phyloP scores from a whole-genome alignment of 2,888 invertebrate species.

The Stomorhina lunata region DNA sequence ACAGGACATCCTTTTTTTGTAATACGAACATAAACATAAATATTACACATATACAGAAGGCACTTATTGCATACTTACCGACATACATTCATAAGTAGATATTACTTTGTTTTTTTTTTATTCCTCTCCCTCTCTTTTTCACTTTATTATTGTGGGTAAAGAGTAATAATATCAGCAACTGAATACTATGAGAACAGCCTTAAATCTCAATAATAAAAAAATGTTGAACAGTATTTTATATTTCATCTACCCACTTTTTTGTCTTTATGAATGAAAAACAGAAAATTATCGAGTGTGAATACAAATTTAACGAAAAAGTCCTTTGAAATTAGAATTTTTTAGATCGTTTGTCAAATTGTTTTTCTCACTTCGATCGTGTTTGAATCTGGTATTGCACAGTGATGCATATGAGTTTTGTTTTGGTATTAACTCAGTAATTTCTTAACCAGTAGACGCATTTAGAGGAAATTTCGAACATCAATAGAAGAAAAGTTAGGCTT shows the following conservation, averaged over 20 bases:
- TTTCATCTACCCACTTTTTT: not conserved
- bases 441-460: too few relatives aligned
- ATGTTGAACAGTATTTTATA: not conserved
- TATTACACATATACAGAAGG: conserved; percentile 23
- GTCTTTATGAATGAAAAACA: not conserved
- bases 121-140: not conserved
- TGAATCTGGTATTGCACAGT: too few relatives aligned
- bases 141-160: conserved; percentile 54
- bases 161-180: conserved; percentile 44
- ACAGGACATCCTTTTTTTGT: conserved; percentile 16
- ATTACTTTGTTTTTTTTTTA: not conserved
- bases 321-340: too few relatives aligned
- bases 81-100: not conserved
- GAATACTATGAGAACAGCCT: conserved; percentile 19
- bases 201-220: conserved; percentile 48
- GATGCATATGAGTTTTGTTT: too few relatives aligned
- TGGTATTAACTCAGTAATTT: too few relatives aligned
- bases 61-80: not conserved
- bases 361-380: too few relatives aligned
- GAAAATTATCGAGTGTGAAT: not conserved
- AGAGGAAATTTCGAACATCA: too few relatives aligned
- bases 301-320: not conserved
- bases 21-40: conserved; percentile 21
- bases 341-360: too few relatives aligned
- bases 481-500: too few relatives aligned